phyloP scores from a whole-genome alignment of 2,797 vertebrate genomes.

The Anniella stebbinsi region DNA sequence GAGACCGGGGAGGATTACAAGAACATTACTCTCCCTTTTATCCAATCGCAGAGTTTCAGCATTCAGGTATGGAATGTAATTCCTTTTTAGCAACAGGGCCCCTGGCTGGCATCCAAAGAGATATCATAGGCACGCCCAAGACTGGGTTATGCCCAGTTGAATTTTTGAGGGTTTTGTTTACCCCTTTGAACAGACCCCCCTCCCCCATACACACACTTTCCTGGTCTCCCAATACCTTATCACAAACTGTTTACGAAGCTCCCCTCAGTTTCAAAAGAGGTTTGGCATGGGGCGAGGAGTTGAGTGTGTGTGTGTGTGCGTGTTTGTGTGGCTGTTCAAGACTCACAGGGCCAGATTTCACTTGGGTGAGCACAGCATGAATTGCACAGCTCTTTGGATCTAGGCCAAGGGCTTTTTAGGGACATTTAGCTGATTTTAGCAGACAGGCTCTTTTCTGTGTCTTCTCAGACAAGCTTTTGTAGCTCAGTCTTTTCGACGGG shows the following conservation, averaged over 20 bases:
- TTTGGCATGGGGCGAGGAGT: not conserved
- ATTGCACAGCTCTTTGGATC: not conserved
- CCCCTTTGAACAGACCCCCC: not conserved
- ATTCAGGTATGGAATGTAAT: conserved; percentile 82
- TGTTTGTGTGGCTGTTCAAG: not conserved
- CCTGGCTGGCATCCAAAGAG: not conserved
- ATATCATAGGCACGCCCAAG: not conserved
- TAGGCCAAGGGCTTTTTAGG: not conserved
- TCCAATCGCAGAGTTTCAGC: conserved; percentile 90
- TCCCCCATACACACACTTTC: not conserved
- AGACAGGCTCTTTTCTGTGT: not conserved
- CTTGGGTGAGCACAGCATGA: not conserved
- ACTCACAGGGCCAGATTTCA: not conserved
- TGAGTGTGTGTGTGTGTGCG: not conserved
- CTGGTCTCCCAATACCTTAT: too few relatives aligned
- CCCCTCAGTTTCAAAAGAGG: not conserved
- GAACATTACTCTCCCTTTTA: conserved; percentile 87
- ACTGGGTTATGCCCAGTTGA: not conserved
- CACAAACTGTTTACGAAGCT: not conserved
- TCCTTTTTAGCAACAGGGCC: not conserved
- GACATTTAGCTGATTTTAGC: not conserved
- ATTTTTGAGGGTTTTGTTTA: not conserved
- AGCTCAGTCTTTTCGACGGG: not conserved
- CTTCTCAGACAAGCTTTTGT: not conserved
- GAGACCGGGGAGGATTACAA: conserved; percentile 89